phyloP scores from a whole-genome alignment of 2,888 invertebrate genomes.

The Capitulum mitella region DNA sequence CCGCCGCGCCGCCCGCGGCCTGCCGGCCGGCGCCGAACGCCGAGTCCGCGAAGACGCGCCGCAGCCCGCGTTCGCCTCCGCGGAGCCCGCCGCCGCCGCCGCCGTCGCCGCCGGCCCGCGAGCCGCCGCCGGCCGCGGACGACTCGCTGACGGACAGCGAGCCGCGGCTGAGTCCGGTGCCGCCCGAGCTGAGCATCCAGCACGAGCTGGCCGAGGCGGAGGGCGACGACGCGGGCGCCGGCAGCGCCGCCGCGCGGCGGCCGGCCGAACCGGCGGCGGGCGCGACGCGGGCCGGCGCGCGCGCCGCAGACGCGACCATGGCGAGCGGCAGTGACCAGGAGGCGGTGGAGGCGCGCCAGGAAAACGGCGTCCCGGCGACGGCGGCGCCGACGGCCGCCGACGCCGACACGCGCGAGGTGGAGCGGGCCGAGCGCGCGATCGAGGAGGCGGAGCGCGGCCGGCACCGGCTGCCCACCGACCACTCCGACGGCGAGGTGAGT shows the following conservation, averaged over 20 bases:
- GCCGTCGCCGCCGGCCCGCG: not conserved
- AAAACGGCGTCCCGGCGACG: not conserved
- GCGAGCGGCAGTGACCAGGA: too few relatives aligned
- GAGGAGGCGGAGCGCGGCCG: not conserved
- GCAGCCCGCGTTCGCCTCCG: not conserved
- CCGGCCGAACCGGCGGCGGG: not conserved
- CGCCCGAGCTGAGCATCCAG: not conserved
- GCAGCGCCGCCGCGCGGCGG: conserved; percentile 2
- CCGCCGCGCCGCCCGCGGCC: too few relatives aligned
- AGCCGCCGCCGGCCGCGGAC: not conserved
- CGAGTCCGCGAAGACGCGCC: not conserved
- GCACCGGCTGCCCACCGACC: not conserved
- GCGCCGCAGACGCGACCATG: too few relatives aligned
- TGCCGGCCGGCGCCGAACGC: not conserved
- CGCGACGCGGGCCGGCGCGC: not conserved
- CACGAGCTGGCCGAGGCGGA: not conserved
- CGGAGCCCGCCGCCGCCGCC: not conserved
- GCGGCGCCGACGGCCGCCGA: not conserved
- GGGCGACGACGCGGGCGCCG: not conserved
- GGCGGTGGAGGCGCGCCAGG: too few relatives aligned
- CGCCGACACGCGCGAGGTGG: not conserved
- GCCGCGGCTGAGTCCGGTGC: not conserved
- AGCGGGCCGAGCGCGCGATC: not conserved
- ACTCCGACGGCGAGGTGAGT: not conserved
- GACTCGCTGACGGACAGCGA: not conserved